Evolutionary conservation across 2,113 vertebrate species (phyloP).

Genomic region (Pseudopipra pipra): DNA sequence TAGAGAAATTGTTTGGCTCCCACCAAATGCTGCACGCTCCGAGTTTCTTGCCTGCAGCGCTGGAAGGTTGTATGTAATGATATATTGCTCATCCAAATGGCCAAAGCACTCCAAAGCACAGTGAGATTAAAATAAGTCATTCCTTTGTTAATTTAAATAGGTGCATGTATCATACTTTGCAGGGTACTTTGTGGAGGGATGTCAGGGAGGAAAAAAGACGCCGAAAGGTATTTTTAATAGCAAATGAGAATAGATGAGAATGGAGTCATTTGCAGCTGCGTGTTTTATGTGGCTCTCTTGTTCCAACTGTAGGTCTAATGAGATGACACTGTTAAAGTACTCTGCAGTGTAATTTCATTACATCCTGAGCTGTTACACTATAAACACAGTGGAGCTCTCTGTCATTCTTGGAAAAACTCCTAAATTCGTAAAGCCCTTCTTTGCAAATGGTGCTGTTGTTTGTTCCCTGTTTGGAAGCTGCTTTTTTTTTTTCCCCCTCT

Average conservation of each 20-base stretch:
- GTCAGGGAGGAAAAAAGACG: constrained; percentile 86
- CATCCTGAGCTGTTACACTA: constrained; percentile 80
- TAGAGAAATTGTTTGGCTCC: constrained; percentile 89
- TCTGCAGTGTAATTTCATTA: constrained; percentile 84
- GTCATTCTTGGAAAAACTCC: constrained; percentile 79
- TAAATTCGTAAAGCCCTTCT: constrained; percentile 76
- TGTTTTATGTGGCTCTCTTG: constrained; percentile 81
- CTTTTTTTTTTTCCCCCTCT: not conserved
- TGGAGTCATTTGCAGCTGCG: constrained; percentile 85
- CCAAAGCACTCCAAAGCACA: constrained; percentile 88
- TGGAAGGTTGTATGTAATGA: constrained; percentile 91
- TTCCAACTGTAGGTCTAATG: constrained; percentile 84
- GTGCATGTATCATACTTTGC: constrained; percentile 98
- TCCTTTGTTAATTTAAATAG: constrained; percentile 99
- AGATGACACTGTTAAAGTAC: constrained; percentile 82
- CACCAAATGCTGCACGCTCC: constrained; percentile 84
- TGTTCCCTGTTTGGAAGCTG: not conserved
- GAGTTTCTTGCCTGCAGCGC: constrained; percentile 85
- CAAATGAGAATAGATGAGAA: constrained; percentile 89
- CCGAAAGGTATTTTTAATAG: constrained; percentile 97
- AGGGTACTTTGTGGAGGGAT: constrained; percentile 86
- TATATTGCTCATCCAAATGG: constrained; percentile 94
- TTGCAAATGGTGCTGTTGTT: constrained; percentile 61
- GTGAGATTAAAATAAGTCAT: constrained; percentile 94
- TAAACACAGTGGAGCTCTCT: constrained; percentile 80